phyloP scores from a whole-genome alignment of 1,140 invertebrate genomes.

The Triops cancriformis region DNA sequence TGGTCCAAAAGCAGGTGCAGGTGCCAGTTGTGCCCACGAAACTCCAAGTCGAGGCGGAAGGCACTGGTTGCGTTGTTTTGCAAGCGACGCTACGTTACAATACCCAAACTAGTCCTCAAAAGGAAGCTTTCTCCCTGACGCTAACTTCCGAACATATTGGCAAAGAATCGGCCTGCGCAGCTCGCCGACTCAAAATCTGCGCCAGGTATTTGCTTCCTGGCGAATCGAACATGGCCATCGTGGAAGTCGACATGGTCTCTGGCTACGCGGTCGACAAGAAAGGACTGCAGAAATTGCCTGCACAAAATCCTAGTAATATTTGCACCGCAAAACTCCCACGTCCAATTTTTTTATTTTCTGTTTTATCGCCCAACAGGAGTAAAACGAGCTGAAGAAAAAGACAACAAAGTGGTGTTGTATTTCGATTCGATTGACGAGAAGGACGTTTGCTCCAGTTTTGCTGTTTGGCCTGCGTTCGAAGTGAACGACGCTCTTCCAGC shows the following conservation, averaged over 20 bases:
- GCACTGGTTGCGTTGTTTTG: slow-evolving; percentile 46
- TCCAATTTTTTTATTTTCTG: no score
- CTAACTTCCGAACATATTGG: not conserved
- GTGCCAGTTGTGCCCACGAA: slow-evolving; percentile 41
- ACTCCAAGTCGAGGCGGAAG: slow-evolving; percentile 44
- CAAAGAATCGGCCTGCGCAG: slow-evolving; percentile 37
- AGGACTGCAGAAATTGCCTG: slow-evolving; percentile 38
- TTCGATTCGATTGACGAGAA: slow-evolving; percentile 37
- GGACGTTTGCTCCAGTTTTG: slow-evolving; percentile 41
- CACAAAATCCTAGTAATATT: not conserved
- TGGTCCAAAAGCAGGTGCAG: slow-evolving; percentile 39
- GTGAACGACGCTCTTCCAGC: slow-evolving; percentile 51
- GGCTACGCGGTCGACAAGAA: slow-evolving; percentile 51
- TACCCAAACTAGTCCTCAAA: slow-evolving; percentile 38
- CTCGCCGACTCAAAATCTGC: slow-evolving; percentile 40
- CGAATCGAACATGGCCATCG: slow-evolving; percentile 53
- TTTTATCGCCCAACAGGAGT: slow-evolving; percentile 29
- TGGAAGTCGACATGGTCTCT: slow-evolving; percentile 55
- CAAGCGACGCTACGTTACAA: slow-evolving; percentile 48
- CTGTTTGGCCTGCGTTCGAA: slow-evolving; percentile 40
- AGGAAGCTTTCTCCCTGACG: slow-evolving; percentile 41
- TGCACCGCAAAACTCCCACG: not conserved
- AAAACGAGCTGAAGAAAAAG: slow-evolving; percentile 40
- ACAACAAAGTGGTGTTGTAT: slow-evolving; percentile 41
- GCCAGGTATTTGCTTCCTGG: slow-evolving; percentile 40